Base-by-base conservation (phyloP, 2,797 vertebrate genomes). In the Bovichtus diacanthus region DNA sequence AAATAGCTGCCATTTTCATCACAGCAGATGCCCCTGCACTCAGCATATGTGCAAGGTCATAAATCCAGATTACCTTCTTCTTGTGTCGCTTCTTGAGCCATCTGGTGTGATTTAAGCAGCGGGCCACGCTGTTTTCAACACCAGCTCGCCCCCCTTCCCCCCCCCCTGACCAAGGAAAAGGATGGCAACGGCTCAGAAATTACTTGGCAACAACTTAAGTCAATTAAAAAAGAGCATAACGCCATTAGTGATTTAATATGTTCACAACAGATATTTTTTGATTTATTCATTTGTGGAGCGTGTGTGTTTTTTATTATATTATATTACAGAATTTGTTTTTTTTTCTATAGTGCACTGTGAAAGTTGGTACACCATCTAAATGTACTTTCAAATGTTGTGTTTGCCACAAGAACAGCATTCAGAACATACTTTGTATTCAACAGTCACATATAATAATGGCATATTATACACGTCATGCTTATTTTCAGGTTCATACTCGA, bases 11-110 rank as follows among this genome's bases (percentile, higher is more conserved):
- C 79, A 84, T 86, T 84, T 81, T 78, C 82, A 85, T 90, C 85
- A 81, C 84, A 83, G 81, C 93, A 92, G 93, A 94, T 93, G 93
- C 88, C 82, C 82, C 79, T 65, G 83, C 80, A n/a, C 83, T 86
- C 90, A 89, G 85, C 94, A 94, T 94, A 93, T 94, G 94, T 89
- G 90, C 85, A 70, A 86, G 87, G 92, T 93, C 87, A 88, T 93
- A 93, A 94, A 95, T 94, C 92, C 94, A 94, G 93, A 93, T 95
- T 93, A 93, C 84, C 87, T 67, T 67, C 87, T 86, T 76, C 90
- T 89, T 89, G 86, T 77, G 86, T 90, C 64, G 49, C 85, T 86
- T 83, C 89, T 87, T 85, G 23, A 68, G 85, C 94, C 93, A 94
- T 94, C 94, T 95, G 94, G 77, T 88, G 80, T 86, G 84, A 93